Base-by-base conservation (phyloP, 2,113 vertebrate species). In the Aptenodytes forsteri region DNA sequence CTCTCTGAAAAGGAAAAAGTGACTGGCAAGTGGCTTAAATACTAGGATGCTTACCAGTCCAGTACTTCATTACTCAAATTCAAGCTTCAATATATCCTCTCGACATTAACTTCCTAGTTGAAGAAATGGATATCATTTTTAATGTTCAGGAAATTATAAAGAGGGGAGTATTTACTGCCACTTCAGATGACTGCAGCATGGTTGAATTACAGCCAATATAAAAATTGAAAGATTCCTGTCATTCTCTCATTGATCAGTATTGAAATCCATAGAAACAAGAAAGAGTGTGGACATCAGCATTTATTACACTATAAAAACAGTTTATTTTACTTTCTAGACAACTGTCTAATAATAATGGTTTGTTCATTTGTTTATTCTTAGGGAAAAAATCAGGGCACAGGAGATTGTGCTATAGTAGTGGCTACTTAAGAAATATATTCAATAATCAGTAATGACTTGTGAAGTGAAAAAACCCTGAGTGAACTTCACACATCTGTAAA, bases 31-130 rank as follows among this genome's bases (percentile, higher is more conserved):
- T 64, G 29, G 79, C 42, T 90, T 75, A 91, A 81, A 93, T n/a
- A 72, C 11, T 55, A 13, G 21, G 18, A 66, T 76, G 32, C 32
- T 62, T 69, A 44, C 30, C 50, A 83, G n/a, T 65, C n/a, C 61
- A 78, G 40, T 49, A 52, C 13, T 83, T 73, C 40, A 81, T 91
- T 58, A 73, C 25, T 80, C 47, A 87, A 82, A 87, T 83, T 89
- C 79, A 89, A 94, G 49, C 59, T 96, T 87, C 49, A 94, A 94
- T 91, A 80, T 91, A 96, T 32, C 70, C 44, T 93, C 89, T 93
- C 86, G 56, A 96, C 64, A 44, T 70, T 47, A 87, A 69, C 71
- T 88, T 96, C 73, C 80, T 49, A 87, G 34, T 32, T 97, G 69
- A 95, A 95, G 62, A 93, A 94, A 96, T 69, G 12, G 42, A 69